A percentile compares a stretch with the other conserved stretches of the same genome.
These are phyloP conservation scores for Drosophila niveifrons DNA, from an alignment of 2,888 invertebrate genomes.

Conservation along the genomic window DNA sequence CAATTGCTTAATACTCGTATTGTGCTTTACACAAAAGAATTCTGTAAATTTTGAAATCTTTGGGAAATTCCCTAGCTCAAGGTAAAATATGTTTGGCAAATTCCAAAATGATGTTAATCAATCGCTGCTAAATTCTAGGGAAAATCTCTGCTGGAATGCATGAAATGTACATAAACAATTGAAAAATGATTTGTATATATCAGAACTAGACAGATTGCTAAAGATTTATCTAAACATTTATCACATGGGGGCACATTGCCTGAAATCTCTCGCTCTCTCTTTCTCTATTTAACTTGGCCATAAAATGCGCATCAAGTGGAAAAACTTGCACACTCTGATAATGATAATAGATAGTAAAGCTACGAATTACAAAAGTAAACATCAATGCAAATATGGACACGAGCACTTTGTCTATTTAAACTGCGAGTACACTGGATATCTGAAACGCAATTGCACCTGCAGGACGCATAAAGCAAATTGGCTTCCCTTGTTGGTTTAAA, in stretches of 20 bases:
- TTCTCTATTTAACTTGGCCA: not conserved
- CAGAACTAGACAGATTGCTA: slow-evolving; percentile 11
- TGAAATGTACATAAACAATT: slow-evolving; percentile 14
- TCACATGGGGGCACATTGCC: slow-evolving; percentile 12
- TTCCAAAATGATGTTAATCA: not conserved
- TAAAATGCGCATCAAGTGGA: slow-evolving; percentile 41
- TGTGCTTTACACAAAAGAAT: not conserved
- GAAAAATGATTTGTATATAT: not conserved
- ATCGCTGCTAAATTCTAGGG: slow-evolving; percentile 23
- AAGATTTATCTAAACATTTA: slow-evolving; percentile 12
- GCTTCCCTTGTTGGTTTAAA: slow-evolving; percentile 54
- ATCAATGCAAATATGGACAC: slow-evolving; percentile 20
- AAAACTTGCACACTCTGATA: slow-evolving; percentile 5
- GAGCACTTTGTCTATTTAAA: slow-evolving; percentile 14
- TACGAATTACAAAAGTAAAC: slow-evolving; percentile 54
- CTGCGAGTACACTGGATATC: slow-evolving; percentile 6
- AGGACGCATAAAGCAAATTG: slow-evolving; percentile 6
- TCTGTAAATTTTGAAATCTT: not conserved
- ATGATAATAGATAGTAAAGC: slow-evolving; percentile 3
- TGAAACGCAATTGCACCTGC: slow-evolving; percentile 77
- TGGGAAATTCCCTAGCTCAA: slow-evolving; percentile 9
- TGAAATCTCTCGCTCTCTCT: slow-evolving; percentile 1
- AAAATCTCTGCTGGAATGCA: slow-evolving; percentile 5
- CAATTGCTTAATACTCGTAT: not conserved
- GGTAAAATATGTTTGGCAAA: not conserved